These are phyloP conservation scores for Sphenodon punctatus DNA, from an alignment of 2,797 vertebrate species.

Conservation along the genomic window DNA sequence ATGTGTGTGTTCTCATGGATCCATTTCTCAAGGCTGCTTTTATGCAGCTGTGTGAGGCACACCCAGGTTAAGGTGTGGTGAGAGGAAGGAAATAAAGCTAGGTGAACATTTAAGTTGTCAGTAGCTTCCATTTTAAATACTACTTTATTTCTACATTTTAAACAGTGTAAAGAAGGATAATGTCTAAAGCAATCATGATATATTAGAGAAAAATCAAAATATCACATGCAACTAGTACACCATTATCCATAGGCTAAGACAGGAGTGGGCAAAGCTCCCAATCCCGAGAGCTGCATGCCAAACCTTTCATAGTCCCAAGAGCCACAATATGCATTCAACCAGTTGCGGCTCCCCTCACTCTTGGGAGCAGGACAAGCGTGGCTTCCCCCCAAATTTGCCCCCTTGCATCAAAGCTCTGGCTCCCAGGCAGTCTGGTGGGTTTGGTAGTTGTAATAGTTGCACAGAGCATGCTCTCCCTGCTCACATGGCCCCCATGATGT, in stretches of 20 bases:
- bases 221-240: not conserved
- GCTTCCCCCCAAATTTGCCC: too few species aligned
- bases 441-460: too few species aligned
- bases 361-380: too few species aligned
- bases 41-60: not conserved
- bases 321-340: too few species aligned
- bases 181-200: not conserved
- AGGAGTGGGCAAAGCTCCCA: too few species aligned
- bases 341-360: too few species aligned
- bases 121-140: not conserved
- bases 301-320: too few species aligned
- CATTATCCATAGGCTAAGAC: not conserved
- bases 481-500: too few species aligned
- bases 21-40: not conserved
- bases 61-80: not conserved
- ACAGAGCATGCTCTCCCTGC: too few species aligned
- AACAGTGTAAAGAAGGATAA: not conserved
- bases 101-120: not conserved
- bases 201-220: not conserved
- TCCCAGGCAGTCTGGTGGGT: too few species aligned
- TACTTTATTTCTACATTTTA: not conserved
- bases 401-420: too few species aligned
- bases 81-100: not conserved
- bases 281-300: too few species aligned
- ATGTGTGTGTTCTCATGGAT: not conserved